Percentiles rank a stretch among this genome's conserved stretches.
These are phyloP conservation scores for Drosophila flavopinicola DNA, from an alignment of 2,888 invertebrate species.

Conservation along the genomic window DNA sequence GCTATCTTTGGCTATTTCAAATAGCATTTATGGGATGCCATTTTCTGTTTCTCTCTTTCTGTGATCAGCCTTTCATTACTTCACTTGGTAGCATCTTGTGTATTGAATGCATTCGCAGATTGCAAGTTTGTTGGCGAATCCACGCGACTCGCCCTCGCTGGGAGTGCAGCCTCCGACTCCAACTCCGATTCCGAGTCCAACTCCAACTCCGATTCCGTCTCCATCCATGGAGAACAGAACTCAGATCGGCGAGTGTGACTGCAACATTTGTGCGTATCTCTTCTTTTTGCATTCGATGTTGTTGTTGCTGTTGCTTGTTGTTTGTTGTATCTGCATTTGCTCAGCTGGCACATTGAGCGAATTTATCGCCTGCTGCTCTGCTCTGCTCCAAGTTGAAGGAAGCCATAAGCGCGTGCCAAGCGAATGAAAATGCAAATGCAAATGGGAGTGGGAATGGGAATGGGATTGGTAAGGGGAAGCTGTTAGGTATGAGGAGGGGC, in stretches of 20 bases:
- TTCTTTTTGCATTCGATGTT: too few species aligned
- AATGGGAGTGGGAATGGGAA: not conserved
- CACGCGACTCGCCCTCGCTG: constrained; percentile 26
- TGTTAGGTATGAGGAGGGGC: not conserved
- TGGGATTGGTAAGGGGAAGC: not conserved
- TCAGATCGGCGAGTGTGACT: constrained; percentile 18
- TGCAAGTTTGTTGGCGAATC: constrained; percentile 32
- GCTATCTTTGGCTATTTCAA: too few species aligned
- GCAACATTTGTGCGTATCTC: constrained; percentile 30
- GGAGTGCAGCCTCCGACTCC: not conserved
- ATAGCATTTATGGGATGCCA: too few species aligned
- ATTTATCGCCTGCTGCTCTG: constrained; percentile 44
- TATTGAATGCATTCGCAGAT: constrained; percentile 9
- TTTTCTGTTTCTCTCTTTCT: not conserved
- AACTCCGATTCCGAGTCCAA: not conserved
- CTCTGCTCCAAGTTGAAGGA: constrained; percentile 61
- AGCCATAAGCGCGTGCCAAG: constrained; percentile 60
- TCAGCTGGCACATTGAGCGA: constrained; percentile 35
- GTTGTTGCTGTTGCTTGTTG: too few species aligned
- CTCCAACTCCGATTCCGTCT: not conserved
- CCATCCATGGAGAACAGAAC: constrained; percentile 19
- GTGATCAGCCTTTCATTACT: not conserved
- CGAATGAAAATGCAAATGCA: constrained; percentile 5
- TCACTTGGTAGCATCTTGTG: constrained; percentile 2
- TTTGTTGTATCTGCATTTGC: constrained; percentile 29